These are phyloP conservation scores for Phrynosoma blainvillii DNA, from an alignment of 2,113 vertebrate genomes.

Conservation along the genomic window DNA sequence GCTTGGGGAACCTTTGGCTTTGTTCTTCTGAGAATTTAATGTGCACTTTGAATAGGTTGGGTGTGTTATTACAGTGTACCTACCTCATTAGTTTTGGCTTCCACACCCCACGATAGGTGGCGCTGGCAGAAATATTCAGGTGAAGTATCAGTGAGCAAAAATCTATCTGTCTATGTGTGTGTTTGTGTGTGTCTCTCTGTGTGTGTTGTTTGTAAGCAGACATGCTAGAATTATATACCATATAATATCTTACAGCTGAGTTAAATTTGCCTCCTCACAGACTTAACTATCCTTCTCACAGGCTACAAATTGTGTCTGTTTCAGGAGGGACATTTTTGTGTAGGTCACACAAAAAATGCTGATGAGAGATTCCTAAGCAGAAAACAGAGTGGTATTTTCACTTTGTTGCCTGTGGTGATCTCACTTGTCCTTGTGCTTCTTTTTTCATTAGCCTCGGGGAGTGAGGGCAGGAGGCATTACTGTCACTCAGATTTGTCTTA, in stretches of 20 bases:
- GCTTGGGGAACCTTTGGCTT: slow-evolving; percentile 14
- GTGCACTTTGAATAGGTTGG: slow-evolving; percentile 22
- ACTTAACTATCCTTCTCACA: not conserved
- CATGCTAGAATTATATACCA: not conserved
- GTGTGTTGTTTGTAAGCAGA: not conserved
- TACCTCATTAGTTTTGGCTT: not conserved
- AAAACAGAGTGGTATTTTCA: not conserved
- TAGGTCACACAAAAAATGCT: not conserved
- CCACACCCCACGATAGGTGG: slow-evolving; percentile 14
- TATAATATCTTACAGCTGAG: not conserved
- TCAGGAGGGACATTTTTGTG: not conserved
- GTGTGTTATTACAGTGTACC: slow-evolving; percentile 24
- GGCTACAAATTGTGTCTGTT: not conserved
- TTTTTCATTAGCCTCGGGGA: not conserved
- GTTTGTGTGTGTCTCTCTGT: not conserved
- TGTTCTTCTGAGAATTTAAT: slow-evolving; percentile 51
- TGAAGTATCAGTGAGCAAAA: not conserved
- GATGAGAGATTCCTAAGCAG: not conserved
- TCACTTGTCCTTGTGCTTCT: not conserved
- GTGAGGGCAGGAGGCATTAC: not conserved
- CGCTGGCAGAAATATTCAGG: not conserved
- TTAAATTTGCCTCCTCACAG: not conserved
- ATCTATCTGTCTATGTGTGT: not conserved
- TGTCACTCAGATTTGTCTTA: not conserved
- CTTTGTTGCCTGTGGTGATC: not conserved